Conservation (phyloP, 2,113 vertebrate genomes). For the Rallus limicola region DNA sequence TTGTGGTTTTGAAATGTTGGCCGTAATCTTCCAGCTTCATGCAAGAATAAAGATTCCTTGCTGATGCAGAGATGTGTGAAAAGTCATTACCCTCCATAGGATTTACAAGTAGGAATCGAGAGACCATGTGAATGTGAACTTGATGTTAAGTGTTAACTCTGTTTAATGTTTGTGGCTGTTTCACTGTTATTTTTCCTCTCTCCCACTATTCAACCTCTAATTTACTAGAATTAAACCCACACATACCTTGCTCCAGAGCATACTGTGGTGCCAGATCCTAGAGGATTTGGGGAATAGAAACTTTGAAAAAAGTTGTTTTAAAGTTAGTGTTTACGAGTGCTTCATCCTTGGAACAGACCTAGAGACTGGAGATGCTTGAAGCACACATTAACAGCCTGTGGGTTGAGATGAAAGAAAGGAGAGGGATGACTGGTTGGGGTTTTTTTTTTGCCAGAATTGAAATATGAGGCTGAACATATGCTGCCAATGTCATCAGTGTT, state of each 20-base stretch:
- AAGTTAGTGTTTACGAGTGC: accelerated
- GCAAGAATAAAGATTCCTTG: background rate
- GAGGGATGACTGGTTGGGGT: background rate
- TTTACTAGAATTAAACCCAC: background rate
- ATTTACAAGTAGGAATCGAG: background rate
- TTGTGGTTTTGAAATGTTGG: background rate
- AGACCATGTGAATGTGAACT: background rate
- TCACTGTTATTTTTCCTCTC: background rate
- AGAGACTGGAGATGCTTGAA: background rate
- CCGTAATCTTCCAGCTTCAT: background rate
- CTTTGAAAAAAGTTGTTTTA: background rate
- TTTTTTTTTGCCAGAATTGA: background rate
- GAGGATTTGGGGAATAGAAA: background rate
- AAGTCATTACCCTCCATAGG: accelerated
- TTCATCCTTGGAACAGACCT: background rate
- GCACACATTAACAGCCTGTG: background rate
- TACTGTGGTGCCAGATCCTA: background rate
- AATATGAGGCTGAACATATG: background rate
- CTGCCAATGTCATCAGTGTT: background rate
- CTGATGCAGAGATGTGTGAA: background rate
- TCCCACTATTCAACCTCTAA: background rate
- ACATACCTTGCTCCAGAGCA: background rate
- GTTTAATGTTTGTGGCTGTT: constrained; percentile 18
- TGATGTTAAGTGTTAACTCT: background rate
- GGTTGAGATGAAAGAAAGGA: background rate